Evolutionary conservation across 1,140 invertebrate species (phyloP).

Genomic region (Platyura marginata): DNA sequence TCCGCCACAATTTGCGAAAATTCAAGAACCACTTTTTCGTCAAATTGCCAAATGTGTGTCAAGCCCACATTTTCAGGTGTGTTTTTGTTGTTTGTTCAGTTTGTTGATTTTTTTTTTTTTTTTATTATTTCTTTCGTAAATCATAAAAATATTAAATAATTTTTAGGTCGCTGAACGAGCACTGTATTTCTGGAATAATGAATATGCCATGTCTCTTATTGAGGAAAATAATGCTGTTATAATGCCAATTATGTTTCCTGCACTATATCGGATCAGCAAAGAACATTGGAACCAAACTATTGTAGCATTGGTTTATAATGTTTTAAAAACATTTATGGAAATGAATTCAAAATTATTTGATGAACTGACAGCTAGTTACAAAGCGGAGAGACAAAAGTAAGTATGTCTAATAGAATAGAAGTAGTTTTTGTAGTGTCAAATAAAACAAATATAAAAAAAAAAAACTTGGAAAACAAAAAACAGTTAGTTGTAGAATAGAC

Average conservation of each 20-base stretch:
- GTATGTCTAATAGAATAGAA: conserved; percentile 13
- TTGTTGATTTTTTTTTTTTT: conserved; percentile 5
- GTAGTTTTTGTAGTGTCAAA: too few species aligned
- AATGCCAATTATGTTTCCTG: conserved; percentile 91
- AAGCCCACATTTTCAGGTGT: conserved; percentile 91
- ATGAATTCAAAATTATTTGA: conserved; percentile 99
- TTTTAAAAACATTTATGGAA: conserved; percentile 99
- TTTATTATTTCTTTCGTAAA: too few species aligned
- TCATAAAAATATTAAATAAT: background rate
- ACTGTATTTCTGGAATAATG: conserved; percentile 93
- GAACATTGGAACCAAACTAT: conserved; percentile 99
- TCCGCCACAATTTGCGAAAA: conserved; percentile 93
- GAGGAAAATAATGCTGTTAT: conserved; percentile 83
- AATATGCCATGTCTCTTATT: conserved; percentile 89
- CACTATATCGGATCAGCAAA: conserved; percentile 94
- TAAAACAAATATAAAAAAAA: too few species aligned
- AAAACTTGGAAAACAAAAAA: too few species aligned
- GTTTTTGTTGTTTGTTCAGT: background rate
- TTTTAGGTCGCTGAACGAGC: conserved; percentile 88
- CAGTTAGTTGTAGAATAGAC: too few species aligned
- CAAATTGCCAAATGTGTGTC: conserved; percentile 97
- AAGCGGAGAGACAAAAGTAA: conserved; percentile 94
- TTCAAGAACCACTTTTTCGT: conserved; percentile 90
- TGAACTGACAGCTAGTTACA: conserved; percentile 94
- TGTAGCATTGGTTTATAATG: conserved; percentile 97